Percentiles rank a stretch among this genome's conserved stretches.
These are phyloP conservation scores for Crotalus viridis DNA, from an alignment of 2,113 vertebrate species.

Conservation along the genomic window DNA sequence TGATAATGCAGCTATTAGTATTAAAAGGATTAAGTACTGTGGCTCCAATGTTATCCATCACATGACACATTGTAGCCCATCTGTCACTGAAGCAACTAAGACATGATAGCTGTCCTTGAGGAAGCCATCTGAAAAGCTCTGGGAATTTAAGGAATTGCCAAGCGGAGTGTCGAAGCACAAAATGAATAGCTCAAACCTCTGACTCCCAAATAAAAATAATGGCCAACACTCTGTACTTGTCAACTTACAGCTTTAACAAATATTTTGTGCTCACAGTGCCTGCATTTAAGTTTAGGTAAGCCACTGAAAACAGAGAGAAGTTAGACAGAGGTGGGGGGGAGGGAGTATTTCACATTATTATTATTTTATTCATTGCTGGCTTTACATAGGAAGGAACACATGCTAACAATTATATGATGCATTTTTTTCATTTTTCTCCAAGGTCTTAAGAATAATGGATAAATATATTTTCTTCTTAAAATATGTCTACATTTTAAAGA, in stretches of 20 bases:
- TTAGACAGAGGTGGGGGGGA: slow-evolving; percentile 31
- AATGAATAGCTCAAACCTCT: slow-evolving; percentile 73
- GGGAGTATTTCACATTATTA: slow-evolving; percentile 28
- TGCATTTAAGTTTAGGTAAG: slow-evolving; percentile 61
- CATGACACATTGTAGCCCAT: slow-evolving; percentile 78
- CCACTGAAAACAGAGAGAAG: slow-evolving; percentile 53
- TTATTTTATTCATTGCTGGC: slow-evolving; percentile 45
- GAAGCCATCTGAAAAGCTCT: slow-evolving; percentile 71
- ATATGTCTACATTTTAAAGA: background rate
- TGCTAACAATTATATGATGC: slow-evolving; percentile 32
- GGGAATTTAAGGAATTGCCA: slow-evolving; percentile 76
- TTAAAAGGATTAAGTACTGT: slow-evolving; percentile 83
- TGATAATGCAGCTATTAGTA: slow-evolving; percentile 85
- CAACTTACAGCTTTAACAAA: slow-evolving; percentile 71
- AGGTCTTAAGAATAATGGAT: background rate
- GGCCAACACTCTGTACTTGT: slow-evolving; percentile 72
- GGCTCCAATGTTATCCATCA: slow-evolving; percentile 82
- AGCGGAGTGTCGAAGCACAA: slow-evolving; percentile 64
- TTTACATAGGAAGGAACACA: slow-evolving; percentile 15
- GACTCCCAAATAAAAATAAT: slow-evolving; percentile 70
- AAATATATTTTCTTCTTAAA: slow-evolving; percentile 30
- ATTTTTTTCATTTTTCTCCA: slow-evolving; percentile 37
- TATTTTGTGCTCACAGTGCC: slow-evolving; percentile 31
- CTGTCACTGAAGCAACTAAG: slow-evolving; percentile 74
- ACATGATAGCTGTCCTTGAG: slow-evolving; percentile 75